These are phyloP conservation scores for Acholoe squamosa DNA, from an alignment of 2,888 invertebrate genomes.

Conservation along the genomic window DNA sequence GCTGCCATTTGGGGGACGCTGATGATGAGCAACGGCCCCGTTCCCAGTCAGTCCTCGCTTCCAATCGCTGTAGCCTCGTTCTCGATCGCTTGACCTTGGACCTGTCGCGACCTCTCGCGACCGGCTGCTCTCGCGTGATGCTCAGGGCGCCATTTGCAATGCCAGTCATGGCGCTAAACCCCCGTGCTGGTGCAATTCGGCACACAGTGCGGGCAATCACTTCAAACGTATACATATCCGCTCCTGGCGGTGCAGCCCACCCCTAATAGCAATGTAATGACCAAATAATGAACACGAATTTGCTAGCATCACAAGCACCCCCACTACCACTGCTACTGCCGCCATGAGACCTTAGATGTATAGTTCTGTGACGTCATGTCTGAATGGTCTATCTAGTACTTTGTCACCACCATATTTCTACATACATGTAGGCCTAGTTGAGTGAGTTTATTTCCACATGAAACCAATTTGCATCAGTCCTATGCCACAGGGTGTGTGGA, in stretches of 20 bases:
- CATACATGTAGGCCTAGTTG: no score
- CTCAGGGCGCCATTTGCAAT: constrained; percentile 39
- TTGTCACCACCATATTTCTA: no score
- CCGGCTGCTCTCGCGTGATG: constrained; percentile 26
- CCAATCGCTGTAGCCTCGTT: constrained; percentile 47
- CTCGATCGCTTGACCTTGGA: constrained; percentile 40
- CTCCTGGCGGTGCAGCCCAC: not conserved
- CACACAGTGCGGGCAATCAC: constrained; percentile 45
- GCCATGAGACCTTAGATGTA: no score
- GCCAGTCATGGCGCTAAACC: constrained; percentile 47
- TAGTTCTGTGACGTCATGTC: not conserved
- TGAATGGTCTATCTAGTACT: not conserved
- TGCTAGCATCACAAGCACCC: constrained; percentile 18
- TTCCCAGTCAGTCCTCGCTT: constrained; percentile 34
- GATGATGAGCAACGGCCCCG: constrained; percentile 1
- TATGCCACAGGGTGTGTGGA: no score
- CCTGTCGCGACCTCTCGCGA: constrained; percentile 43
- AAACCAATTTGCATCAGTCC: no score
- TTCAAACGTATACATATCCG: constrained; percentile 57
- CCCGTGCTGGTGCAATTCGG: constrained; percentile 53
- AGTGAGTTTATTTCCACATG: no score
- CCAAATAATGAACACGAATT: constrained; percentile 37
- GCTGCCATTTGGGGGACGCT: constrained; percentile 22
- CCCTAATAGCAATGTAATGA: constrained; percentile 39
- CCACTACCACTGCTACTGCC: not conserved